Percentiles rank a stretch among this genome's conserved stretches.
phyloP scores from a whole-genome alignment of 2,113 vertebrate genomes.

The Nothocercus nigrocapillus region DNA sequence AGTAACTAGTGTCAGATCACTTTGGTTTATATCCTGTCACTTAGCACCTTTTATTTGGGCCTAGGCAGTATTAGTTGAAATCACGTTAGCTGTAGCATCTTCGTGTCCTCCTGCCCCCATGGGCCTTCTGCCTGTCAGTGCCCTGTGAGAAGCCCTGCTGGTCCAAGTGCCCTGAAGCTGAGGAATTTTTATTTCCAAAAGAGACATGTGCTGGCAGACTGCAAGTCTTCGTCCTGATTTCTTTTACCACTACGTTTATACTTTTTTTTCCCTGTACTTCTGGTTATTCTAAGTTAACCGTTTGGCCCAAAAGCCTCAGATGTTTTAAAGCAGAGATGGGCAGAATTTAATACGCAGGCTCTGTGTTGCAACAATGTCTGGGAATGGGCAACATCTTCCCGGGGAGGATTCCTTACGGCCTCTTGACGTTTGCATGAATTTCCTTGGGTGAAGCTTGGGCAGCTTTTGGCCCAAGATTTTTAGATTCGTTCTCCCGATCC shows the following conservation, averaged over 20 bases:
- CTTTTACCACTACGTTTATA: not conserved
- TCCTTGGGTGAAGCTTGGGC: too few relatives aligned
- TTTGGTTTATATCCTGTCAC: accelerated
- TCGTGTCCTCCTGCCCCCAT: accelerated
- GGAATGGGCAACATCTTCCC: not conserved
- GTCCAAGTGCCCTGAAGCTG: accelerated
- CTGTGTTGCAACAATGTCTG: not conserved
- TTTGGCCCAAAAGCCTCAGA: not conserved
- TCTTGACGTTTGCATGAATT: not conserved
- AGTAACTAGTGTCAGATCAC: not conserved
- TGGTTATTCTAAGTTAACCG: not conserved
- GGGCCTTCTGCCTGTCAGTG: too few relatives aligned
- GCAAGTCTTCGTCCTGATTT: not conserved
- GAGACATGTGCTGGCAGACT: too few relatives aligned
- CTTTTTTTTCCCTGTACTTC: not conserved
- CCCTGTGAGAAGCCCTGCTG: not conserved
- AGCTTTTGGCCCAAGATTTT: not conserved
- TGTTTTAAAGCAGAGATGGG: not conserved
- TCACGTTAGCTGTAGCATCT: not conserved
- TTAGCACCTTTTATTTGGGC: not conserved
- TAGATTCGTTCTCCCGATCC: too few relatives aligned
- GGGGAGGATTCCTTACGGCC: not conserved
- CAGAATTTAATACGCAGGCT: too few relatives aligned
- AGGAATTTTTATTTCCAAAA: not conserved
- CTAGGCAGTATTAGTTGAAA: accelerated